Percentiles rank a stretch among this genome's conserved stretches.
Evolutionary conservation across 2,797 vertebrate genomes (phyloP).

Genomic region (Xenentodon cancila): DNA sequence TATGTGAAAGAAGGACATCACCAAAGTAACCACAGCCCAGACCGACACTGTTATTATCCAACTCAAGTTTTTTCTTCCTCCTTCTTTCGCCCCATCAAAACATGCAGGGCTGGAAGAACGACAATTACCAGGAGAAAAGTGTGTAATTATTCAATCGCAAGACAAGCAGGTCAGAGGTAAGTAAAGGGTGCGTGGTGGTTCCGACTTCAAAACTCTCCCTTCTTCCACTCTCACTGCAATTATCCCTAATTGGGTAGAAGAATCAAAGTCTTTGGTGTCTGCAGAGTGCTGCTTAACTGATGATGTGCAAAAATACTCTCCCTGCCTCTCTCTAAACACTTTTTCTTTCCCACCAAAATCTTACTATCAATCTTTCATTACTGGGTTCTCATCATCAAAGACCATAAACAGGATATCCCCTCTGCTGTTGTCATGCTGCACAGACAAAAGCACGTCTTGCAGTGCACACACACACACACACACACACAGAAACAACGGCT

Average conservation of each 20-base stretch:
- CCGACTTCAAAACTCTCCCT: conserved; percentile 71
- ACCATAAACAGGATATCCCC: conserved; percentile 74
- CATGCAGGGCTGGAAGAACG: conserved; percentile 66
- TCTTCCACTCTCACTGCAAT: conserved; percentile 78
- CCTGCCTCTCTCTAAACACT: conserved; percentile 34
- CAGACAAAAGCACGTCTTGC: conserved; percentile 18
- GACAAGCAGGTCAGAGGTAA: conserved; percentile 77
- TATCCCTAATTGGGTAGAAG: conserved; percentile 78
- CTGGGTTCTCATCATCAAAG: conserved; percentile 66
- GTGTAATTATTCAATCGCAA: conserved; percentile 81
- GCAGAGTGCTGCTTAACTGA: conserved; percentile 72
- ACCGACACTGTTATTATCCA: conserved; percentile 78
- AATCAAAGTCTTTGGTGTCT: conserved; percentile 76
- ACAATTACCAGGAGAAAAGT: conserved; percentile 79
- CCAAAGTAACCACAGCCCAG: conserved; percentile 75
- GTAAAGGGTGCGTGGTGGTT: conserved; percentile 68
- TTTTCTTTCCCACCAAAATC: conserved; percentile 42
- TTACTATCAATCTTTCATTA: conserved; percentile 48
- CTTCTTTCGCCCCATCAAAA: conserved; percentile 70
- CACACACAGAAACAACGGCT: neutral
- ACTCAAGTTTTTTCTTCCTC: conserved; percentile 65
- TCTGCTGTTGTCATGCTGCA: conserved; percentile 47
- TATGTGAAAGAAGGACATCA: conserved; percentile 74
- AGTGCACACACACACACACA: neutral
- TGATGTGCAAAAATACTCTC: conserved; percentile 69